Evolutionary conservation across 2,113 vertebrate genomes (phyloP).

Genomic region (Pelecanus crispus): DNA sequence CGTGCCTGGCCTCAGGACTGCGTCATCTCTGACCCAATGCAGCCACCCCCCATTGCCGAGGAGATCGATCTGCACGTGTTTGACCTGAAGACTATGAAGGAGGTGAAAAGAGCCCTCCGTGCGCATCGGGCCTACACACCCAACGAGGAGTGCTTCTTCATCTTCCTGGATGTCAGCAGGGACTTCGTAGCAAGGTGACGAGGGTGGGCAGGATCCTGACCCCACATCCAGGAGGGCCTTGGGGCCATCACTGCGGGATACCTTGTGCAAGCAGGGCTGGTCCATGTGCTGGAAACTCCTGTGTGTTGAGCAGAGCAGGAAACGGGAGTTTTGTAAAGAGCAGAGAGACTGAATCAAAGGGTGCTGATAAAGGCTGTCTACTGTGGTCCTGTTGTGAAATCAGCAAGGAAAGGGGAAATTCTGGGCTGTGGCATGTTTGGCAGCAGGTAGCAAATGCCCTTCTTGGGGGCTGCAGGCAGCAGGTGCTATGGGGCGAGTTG

Average conservation of each 20-base stretch:
- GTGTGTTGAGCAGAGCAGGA: not conserved
- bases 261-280: not conserved
- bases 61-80: constrained; percentile 95
- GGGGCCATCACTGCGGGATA: fast-evolving
- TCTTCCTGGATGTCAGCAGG: constrained; percentile 93
- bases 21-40: constrained; percentile 91
- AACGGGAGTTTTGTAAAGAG: not conserved
- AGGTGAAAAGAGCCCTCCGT: constrained; percentile 86
- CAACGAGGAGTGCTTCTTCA: constrained; percentile 95
- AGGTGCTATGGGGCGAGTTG: not conserved
- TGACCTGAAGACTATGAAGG: constrained; percentile 90
- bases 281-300: not conserved
- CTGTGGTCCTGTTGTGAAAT: not conserved
- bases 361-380: not conserved
- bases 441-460: not conserved
- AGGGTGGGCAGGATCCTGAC: not conserved
- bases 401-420: not conserved
- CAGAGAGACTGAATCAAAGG: not conserved
- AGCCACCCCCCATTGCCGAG: constrained; percentile 90
- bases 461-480: not conserved
- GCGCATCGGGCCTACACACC: constrained; percentile 93
- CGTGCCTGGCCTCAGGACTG: constrained; percentile 91
- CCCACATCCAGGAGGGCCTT: fast-evolving
- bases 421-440: not conserved
- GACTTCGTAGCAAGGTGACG: constrained; percentile 94